A percentile compares a stretch with the other conserved stretches of the same genome.
Evolutionary conservation across 2,113 vertebrate species (phyloP).

Genomic region (Cephalopholis sonnerati): DNA sequence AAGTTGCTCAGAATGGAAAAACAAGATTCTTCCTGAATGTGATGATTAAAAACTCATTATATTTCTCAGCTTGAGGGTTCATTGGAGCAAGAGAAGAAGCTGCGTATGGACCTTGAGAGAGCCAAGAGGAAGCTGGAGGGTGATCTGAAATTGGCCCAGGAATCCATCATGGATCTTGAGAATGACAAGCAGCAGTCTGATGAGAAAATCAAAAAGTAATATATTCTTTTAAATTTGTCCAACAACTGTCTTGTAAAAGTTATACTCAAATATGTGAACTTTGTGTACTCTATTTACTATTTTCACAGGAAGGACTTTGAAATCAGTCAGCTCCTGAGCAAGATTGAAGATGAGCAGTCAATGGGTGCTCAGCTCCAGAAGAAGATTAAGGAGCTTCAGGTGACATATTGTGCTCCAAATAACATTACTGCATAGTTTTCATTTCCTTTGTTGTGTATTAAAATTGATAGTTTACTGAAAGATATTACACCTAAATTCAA

Average conservation of each 20-base stretch:
- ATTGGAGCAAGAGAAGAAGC: slow-evolving; percentile 90
- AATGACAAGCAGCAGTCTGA: slow-evolving; percentile 78
- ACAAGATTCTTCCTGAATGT: neutral
- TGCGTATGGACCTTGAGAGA: slow-evolving; percentile 88
- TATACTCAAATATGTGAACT: neutral
- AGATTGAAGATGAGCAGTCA: slow-evolving; percentile 78
- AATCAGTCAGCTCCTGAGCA: slow-evolving; percentile 68
- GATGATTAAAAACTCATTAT: neutral
- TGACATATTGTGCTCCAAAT: neutral
- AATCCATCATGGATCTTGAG: slow-evolving; percentile 80
- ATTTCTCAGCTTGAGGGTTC: slow-evolving; percentile 86
- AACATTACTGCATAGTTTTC: neutral
- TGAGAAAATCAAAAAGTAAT: slow-evolving; percentile 72
- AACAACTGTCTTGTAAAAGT: neutral
- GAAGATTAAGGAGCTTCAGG: slow-evolving; percentile 78
- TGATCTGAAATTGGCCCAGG: slow-evolving; percentile 79
- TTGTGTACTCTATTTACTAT: neutral
- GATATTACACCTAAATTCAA: neutral
- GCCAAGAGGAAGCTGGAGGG: slow-evolving; percentile 81
- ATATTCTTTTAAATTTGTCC: neutral
- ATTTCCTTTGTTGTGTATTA: neutral
- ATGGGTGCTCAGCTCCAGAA: slow-evolving; percentile 75
- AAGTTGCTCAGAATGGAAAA: neutral
- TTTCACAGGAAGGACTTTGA: slow-evolving; percentile 75
- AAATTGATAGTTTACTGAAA: neutral